Conservation (phyloP, 2,113 vertebrate genomes). For the Todiramphus saurophagus region DNA sequence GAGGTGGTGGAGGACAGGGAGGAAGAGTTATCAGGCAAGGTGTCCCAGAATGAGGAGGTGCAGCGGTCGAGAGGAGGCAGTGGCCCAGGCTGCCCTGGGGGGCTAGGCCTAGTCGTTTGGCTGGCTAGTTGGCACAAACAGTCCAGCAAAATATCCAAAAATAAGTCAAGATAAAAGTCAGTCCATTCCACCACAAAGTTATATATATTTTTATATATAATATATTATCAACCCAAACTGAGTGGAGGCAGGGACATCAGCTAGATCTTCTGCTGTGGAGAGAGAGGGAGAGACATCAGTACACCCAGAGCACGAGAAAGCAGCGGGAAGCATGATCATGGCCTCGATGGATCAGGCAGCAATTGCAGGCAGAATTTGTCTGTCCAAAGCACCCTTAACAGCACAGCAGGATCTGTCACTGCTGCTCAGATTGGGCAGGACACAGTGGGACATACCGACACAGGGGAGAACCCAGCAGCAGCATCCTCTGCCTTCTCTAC, state of each 20-base stretch:
- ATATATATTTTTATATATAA: constrained; percentile 56
- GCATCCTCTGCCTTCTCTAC: constrained; percentile 70
- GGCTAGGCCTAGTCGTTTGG: constrained; percentile 37
- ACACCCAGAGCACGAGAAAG: rapidly evolving
- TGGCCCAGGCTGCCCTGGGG: background rate
- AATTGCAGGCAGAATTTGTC: background rate
- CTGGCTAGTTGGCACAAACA: constrained; percentile 78
- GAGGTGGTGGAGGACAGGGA: background rate
- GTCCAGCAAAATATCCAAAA: constrained; percentile 74
- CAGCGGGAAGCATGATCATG: background rate
- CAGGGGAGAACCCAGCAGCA: constrained; percentile 13
- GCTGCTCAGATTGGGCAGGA: background rate
- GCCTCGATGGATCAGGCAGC: background rate
- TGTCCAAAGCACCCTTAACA: constrained; percentile 33
- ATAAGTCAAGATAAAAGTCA: constrained; percentile 62
- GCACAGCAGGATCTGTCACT: constrained; percentile 2
- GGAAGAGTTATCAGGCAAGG: background rate
- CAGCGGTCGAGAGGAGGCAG: background rate
- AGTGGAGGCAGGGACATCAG: constrained; percentile 28
- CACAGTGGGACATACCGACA: constrained; percentile 71
- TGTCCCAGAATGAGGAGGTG: background rate
- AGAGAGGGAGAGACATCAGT: constrained; percentile 25
- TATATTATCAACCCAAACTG: constrained; percentile 73
- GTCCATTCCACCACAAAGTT: constrained; percentile 77
- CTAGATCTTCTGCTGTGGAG: constrained; percentile 82